These are phyloP conservation scores for Ormyrus thymus DNA, from an alignment of 2,888 invertebrate species.

Conservation along the genomic window DNA sequence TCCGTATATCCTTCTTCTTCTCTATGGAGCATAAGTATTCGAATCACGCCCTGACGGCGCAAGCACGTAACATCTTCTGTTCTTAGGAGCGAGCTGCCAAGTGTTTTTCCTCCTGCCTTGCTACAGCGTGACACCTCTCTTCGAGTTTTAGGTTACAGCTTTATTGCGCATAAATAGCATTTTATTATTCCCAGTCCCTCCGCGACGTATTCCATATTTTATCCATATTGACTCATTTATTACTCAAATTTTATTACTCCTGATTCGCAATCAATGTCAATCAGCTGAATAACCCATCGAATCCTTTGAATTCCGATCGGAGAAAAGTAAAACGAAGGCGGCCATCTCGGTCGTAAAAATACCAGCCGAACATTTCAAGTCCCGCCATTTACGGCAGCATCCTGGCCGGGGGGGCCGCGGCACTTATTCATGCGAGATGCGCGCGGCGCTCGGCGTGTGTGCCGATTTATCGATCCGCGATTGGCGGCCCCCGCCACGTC, in stretches of 20 bases:
- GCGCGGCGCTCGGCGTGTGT: neutral
- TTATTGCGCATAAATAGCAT: slow-evolving; percentile 5
- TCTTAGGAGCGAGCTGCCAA: slow-evolving; percentile 68
- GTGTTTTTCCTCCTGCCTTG: slow-evolving; percentile 40
- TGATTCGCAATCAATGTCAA: no score
- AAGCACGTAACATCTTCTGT: slow-evolving; percentile 74
- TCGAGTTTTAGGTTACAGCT: slow-evolving; percentile 15
- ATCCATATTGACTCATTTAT: no score
- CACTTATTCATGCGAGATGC: slow-evolving; percentile 45
- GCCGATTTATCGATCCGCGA: slow-evolving; percentile 34
- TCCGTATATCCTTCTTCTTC: slow-evolving; percentile 28
- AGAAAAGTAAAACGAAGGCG: no score
- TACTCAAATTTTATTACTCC: no score
- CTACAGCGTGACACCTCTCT: slow-evolving; percentile 23
- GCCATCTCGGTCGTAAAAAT: no score
- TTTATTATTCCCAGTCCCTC: no score
- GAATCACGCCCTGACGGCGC: slow-evolving; percentile 64
- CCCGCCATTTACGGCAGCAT: slow-evolving; percentile 18
- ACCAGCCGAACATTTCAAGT: neutral
- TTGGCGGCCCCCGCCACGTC: slow-evolving; percentile 10
- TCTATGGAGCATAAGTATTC: slow-evolving; percentile 57
- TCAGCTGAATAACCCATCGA: no score
- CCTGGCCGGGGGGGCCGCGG: slow-evolving; percentile 28
- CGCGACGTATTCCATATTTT: no score
- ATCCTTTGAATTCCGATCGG: no score